These are phyloP conservation scores for Seladonia tumulorum DNA, from an alignment of 2,888 invertebrate genomes.

Conservation along the genomic window DNA sequence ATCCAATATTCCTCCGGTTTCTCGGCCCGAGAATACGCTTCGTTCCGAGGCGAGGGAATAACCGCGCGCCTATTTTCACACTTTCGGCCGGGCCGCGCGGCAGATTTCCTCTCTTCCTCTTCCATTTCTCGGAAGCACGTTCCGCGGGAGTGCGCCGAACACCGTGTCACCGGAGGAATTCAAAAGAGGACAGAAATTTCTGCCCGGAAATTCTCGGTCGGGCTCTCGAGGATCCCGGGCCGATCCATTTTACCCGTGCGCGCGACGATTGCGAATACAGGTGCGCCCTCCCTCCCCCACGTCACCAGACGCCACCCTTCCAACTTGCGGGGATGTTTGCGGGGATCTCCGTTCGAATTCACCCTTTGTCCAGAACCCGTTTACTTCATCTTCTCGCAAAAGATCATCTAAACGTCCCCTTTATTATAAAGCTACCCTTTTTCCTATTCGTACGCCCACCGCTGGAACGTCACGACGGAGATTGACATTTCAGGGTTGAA, in stretches of 20 bases:
- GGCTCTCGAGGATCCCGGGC: background rate
- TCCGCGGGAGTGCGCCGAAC: slow-evolving; percentile 3
- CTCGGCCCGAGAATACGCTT: slow-evolving; percentile 23
- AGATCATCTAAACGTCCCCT: background rate
- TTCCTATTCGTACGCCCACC: too few species aligned
- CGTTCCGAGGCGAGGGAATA: slow-evolving; percentile 24
- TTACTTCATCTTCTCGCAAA: background rate
- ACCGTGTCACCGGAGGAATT: slow-evolving; percentile 9
- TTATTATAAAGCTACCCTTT: too few species aligned
- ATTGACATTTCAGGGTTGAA: too few species aligned
- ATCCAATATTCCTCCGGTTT: slow-evolving; percentile 37
- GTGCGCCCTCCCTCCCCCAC: background rate
- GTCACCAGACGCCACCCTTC: background rate
- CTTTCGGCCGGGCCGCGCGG: slow-evolving; percentile 11
- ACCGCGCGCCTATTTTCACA: slow-evolving; percentile 30
- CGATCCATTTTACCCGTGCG: background rate
- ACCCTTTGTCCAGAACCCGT: background rate
- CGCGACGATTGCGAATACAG: slow-evolving; percentile 1
- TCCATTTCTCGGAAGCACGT: slow-evolving; percentile 19
- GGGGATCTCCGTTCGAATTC: background rate
- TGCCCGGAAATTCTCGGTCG: background rate
- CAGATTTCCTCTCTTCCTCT: slow-evolving; percentile 33
- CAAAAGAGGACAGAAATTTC: background rate
- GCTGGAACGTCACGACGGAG: too few species aligned
- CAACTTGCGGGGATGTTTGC: background rate